Conservation (phyloP, 2,888 invertebrate genomes). For the Pyrgus malvae region DNA sequence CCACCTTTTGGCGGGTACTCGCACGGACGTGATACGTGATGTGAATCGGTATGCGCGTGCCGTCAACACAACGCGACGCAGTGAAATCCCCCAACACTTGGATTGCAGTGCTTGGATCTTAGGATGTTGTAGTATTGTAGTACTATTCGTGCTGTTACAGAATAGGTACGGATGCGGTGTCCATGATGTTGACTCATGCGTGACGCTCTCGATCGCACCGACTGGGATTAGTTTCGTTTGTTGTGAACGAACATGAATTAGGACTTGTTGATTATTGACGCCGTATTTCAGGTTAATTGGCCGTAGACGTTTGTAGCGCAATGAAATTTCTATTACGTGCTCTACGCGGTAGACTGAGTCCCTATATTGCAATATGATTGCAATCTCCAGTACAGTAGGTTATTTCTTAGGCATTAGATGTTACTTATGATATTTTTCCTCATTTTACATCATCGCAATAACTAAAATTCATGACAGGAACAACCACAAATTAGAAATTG, state of each 20-base stretch:
- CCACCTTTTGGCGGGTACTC: constrained; percentile 74
- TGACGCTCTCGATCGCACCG: constrained; percentile 77
- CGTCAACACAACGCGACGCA: constrained; percentile 63
- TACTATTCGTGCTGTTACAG: constrained; percentile 53
- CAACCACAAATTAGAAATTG: too few relatives aligned
- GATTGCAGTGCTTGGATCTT: constrained; percentile 79
- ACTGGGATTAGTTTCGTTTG: constrained; percentile 57
- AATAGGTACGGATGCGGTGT: constrained; percentile 71
- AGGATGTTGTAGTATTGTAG: constrained; percentile 47
- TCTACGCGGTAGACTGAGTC: not conserved
- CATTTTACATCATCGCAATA: not conserved
- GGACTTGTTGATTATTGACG: constrained; percentile 20
- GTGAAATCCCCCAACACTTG: constrained; percentile 72
- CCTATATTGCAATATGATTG: constrained; percentile 1
- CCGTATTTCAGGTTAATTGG: constrained; percentile 22
- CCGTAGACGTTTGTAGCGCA: constrained; percentile 16
- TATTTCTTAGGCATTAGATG: constrained; percentile 4
- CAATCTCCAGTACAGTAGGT: constrained; percentile 3
- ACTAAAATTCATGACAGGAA: not conserved
- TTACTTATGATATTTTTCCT: not conserved
- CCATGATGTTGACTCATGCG: constrained; percentile 78
- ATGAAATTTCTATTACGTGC: constrained; percentile 23
- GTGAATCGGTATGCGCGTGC: constrained; percentile 69
- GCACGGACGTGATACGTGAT: constrained; percentile 66
- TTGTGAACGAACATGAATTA: constrained; percentile 38